Evolutionary conservation across 2,888 invertebrate genomes (phyloP), one percentile per base, ranked within the genome.

Genomic region (Chrysolina oricalcia): DNA sequence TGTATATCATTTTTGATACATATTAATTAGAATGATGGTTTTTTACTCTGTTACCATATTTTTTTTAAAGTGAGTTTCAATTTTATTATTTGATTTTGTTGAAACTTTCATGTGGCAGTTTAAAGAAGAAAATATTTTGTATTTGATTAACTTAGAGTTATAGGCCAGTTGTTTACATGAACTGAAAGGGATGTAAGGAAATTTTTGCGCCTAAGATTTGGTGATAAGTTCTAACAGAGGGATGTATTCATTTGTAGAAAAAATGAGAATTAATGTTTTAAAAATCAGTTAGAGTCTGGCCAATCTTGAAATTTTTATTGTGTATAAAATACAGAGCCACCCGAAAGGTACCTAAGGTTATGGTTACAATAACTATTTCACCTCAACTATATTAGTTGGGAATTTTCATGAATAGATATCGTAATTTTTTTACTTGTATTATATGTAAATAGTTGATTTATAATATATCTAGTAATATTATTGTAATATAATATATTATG

Each of bases 41-140:
- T 86, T 86, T 84, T 85, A 85, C 85, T 86, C 87, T 87, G 87
- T 87, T 87, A 87, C 87, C 87, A 87, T 85, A 81, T 82, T 83
- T 83, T 85, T 83, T 83, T 79, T 82, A 3, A 53, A 81, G 83
- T 70, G 75, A 72, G 46, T 48, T 59, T 48, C 23, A 50, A 59
- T 41, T 21, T 73, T 78, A 74, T 74, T 72, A 74, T 17, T 48
- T 48, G 17, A 17, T 8, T 19, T 53, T 17, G 53, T 17, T 53
- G 11, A 21, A 2, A 10, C 10, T 19, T 9, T 3, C 19, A 53
- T 21, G 53, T 21, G 53, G 21, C 53, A 53, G 19, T 53, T 53
- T 53, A 19, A 17, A 11, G 9, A 19, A 53, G 19, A 19, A 1
- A 1, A 9, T 19, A 10, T 19, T 53, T 53, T 53, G 17, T 53